Base-by-base conservation (phyloP, 2,797 vertebrate species). In the Gymnothorax reevesii region DNA sequence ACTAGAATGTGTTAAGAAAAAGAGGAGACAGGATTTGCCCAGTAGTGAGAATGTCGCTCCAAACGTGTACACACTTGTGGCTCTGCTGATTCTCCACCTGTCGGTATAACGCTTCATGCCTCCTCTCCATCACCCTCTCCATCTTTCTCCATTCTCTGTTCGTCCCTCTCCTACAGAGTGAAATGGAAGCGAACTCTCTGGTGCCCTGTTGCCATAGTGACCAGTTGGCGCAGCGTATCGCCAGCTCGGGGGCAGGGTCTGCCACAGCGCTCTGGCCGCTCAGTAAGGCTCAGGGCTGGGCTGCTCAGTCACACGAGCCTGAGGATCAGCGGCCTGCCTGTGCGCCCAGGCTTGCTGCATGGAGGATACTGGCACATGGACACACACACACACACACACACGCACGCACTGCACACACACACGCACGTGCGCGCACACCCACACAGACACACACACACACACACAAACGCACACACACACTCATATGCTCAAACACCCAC, bases 151-250 rank as follows among this genome's bases (percentile, higher is more conserved):
- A 49, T 80, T 69, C 64, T 49, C 54, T 25, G 86, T 86, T 90
- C 86, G 89, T 7, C 87, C 91, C 89, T 93, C 94, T 91, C 94
- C 93, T 93, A 90, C 92, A 92, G 92, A 92, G 92, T 89, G 91
- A 95, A 95, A 95, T 95, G 94, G 93, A 94, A 95, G 93, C 91
- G 89, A 93, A 93, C 91, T 90, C 87, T 87, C 86, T 89, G 92
- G 95, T 94, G 94, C 95, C 94, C 90, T 90, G 95, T 96, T 95
- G 93, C 95, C 93, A 94, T 94, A 91, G 95, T 94, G 95, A 96
- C 95, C 92, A 92, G 94, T 94, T 95, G 93, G 94, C 94, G 94
- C 94, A 93, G 94, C 95, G 94, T 95, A 93, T 94, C 92, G 92
- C 88, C 84, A 87, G 94, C 91, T 90, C 88, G 84, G 88, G 87